Percentiles rank a stretch among this genome's conserved stretches.
phyloP scores from a whole-genome alignment of 2,888 invertebrate genomes.

The Dasysyrphus tricinctus region DNA sequence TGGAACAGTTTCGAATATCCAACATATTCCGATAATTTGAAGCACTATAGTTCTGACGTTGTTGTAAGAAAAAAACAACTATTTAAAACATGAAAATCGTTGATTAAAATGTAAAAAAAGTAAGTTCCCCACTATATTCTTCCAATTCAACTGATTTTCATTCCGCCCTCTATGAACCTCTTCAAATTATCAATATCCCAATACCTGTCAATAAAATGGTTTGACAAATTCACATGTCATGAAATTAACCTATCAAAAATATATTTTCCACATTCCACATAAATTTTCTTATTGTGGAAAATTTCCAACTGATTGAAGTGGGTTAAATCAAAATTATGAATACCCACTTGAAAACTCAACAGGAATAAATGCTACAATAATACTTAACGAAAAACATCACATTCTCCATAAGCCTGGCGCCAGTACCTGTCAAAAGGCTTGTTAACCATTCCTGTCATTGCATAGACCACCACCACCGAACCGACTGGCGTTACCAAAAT shows the following conservation, averaged over 20 bases:
- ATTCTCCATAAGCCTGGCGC: constrained; percentile 57
- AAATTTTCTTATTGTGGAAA: background rate
- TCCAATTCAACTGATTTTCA: too few relatives aligned
- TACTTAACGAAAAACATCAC: background rate
- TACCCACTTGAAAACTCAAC: background rate
- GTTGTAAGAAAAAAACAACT: too few relatives aligned
- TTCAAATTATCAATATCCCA: too few relatives aligned
- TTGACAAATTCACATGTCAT: background rate
- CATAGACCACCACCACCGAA: constrained; percentile 62
- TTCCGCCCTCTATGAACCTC: too few relatives aligned
- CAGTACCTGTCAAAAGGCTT: constrained; percentile 67
- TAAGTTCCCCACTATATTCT: too few relatives aligned
- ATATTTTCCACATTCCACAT: background rate
- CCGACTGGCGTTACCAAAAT: constrained; percentile 65
- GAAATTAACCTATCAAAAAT: background rate
- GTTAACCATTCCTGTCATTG: constrained; percentile 54
- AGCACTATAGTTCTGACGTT: too few relatives aligned
- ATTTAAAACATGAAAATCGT: too few relatives aligned
- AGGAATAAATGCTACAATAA: background rate
- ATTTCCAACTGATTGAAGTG: background rate
- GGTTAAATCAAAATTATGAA: background rate
- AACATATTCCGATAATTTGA: too few relatives aligned
- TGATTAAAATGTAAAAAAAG: too few relatives aligned
- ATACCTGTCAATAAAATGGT: too few relatives aligned
- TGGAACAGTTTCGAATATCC: too few relatives aligned